These are phyloP conservation scores for Euura saliciscinereae DNA, from an alignment of 1,140 invertebrate species.

Conservation along the genomic window DNA sequence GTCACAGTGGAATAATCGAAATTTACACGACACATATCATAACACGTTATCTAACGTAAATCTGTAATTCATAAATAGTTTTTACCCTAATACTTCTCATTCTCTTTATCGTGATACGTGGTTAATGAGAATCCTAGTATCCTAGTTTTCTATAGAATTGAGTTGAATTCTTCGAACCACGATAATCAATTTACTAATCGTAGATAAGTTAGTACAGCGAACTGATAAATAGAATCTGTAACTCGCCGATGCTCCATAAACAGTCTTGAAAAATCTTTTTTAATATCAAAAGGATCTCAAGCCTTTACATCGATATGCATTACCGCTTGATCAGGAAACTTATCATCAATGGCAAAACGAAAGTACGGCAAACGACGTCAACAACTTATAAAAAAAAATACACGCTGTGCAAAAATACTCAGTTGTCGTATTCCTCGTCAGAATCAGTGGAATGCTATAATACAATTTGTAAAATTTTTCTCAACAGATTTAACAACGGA, in stretches of 20 bases:
- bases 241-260: too few relatives aligned
- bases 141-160: too few relatives aligned
- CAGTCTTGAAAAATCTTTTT: too few relatives aligned
- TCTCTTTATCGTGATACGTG: too few relatives aligned
- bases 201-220: too few relatives aligned
- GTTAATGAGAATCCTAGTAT: too few relatives aligned
- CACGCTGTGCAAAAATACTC: background rate
- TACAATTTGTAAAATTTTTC: background rate
- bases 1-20: too few relatives aligned
- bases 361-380: background rate
- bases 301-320: background rate
- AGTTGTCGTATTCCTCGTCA: too few relatives aligned
- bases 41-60: background rate
- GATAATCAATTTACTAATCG: too few relatives aligned
- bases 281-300: too few relatives aligned
- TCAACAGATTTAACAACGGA: background rate
- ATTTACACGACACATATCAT: background rate
- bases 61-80: background rate
- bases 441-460: constrained; percentile 3
- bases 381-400: constrained; percentile 1
- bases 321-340: background rate
- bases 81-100: background rate
- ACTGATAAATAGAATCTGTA: too few relatives aligned
- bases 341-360: background rate
- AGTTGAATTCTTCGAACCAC: too few relatives aligned